Base-by-base conservation (phyloP, 2,113 vertebrate species). In the Peromyscus leucopus region DNA sequence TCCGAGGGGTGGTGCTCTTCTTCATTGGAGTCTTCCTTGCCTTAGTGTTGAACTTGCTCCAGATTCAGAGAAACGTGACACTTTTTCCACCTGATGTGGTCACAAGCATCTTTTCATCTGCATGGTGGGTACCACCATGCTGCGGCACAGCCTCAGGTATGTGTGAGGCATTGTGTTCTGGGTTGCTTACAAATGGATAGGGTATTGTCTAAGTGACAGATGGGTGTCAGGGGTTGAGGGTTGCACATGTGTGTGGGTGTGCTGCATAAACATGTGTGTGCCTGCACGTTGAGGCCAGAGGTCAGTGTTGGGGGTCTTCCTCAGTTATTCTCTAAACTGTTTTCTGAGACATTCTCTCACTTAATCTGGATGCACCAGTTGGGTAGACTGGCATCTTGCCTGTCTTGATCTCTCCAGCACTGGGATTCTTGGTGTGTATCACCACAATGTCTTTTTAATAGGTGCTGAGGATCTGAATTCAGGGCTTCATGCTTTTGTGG, bases 31-130 rank as follows among this genome's bases (percentile, higher is more conserved):
- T 99, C 22, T 99, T 99, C 97, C 98, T 99, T 95, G 99, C 99
- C 1, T 98, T 99, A 97, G 99, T 99, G 95, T 99, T 99, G 92
- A 99, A 99, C 98, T 98, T 99, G 87, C 99, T 99, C 96, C 99
- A 99, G 98, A 99, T 99, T 97, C 99, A 99, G 98, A 99, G 99
- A 79, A 99, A 99, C 0, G 99, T 99, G 98, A 99, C 99, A 0
- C 99, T 99, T n/a, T 99, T 99, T 94, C 99, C 99, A 89, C 99
- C 99, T 1, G 99, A 99, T 8, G 99, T 99, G 97, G 99, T 99
- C 97, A 99, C 99, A 95, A 99, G 99, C 97, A 99, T 99, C 98
- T 99, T 99, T 98, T 99, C 99, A 89, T 99, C 99, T 2, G 99
- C 99, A 36, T 99, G 99, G 99, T 99, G 99, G 99, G 99, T 99